Percentiles rank a stretch among this genome's conserved stretches.
phyloP scores from a whole-genome alignment of 2,888 invertebrate genomes.

The Campoplex nolae region DNA sequence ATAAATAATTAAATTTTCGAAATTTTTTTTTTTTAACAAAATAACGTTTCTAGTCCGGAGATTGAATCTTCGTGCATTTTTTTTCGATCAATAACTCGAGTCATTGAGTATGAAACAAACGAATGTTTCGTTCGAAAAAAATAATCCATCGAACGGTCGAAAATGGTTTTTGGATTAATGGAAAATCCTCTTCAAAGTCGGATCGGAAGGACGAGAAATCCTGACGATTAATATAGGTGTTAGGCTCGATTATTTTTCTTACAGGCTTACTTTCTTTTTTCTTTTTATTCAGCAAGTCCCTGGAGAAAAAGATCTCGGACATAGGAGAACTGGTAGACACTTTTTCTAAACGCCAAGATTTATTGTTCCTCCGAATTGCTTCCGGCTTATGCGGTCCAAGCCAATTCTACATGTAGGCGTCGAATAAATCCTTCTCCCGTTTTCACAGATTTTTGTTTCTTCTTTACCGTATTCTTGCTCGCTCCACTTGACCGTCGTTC shows the following conservation, averaged over 20 bases:
- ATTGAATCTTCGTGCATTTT: too few species aligned
- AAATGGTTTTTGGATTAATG: background rate
- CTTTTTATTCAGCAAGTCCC: conserved; percentile 29
- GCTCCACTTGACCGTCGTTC: conserved; percentile 22
- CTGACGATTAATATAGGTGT: conserved; percentile 75
- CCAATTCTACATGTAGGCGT: conserved; percentile 70
- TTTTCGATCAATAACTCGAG: too few species aligned
- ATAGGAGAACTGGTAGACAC: conserved; percentile 22
- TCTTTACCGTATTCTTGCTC: conserved; percentile 14
- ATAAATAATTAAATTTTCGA: too few species aligned
- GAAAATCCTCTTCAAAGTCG: conserved; percentile 49
- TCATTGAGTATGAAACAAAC: too few species aligned
- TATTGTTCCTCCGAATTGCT: conserved; percentile 68
- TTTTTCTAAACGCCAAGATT: conserved; percentile 66
- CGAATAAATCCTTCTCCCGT: conserved; percentile 67
- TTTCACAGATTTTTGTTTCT: conserved; percentile 41
- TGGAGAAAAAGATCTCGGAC: conserved; percentile 42
- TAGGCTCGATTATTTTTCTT: conserved; percentile 60
- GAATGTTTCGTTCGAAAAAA: background rate
- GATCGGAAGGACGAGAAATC: conserved; percentile 75
- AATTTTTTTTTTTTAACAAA: too few species aligned
- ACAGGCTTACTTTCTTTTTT: conserved; percentile 49
- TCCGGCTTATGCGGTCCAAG: conserved; percentile 61
- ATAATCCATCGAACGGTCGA: background rate
- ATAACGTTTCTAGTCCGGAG: too few species aligned